Conservation (phyloP, 2,888 invertebrate species). For the Teinopalpus imperialis region DNA sequence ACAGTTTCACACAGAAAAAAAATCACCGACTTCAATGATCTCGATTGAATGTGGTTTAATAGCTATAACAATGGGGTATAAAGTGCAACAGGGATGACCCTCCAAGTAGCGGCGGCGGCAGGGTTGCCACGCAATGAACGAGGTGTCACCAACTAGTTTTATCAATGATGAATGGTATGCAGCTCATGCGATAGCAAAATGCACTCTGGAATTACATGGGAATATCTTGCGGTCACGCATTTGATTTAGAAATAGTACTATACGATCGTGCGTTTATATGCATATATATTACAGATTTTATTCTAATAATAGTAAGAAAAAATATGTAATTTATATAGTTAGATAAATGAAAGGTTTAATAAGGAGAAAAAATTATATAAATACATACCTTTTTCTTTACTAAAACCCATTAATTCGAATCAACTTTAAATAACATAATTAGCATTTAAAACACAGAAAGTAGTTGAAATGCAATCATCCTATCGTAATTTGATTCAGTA, state of each 20-base stretch:
- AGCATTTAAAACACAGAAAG: slow-evolving; percentile 25
- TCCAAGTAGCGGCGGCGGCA: slow-evolving; percentile 17
- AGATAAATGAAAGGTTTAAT: no score
- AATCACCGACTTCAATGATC: background rate
- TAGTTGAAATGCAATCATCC: slow-evolving; percentile 34
- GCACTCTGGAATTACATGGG: slow-evolving; percentile 22
- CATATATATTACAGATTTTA: no score
- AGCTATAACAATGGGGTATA: slow-evolving; percentile 20
- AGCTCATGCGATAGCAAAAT: slow-evolving; percentile 19
- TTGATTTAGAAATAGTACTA: slow-evolving; percentile 4
- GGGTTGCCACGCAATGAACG: slow-evolving; percentile 44
- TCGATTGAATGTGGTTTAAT: slow-evolving; percentile 22
- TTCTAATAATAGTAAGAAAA: no score
- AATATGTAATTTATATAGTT: no score
- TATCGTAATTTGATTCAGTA: slow-evolving; percentile 49
- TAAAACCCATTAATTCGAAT: slow-evolving; percentile 1
- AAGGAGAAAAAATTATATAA: no score
- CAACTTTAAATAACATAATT: slow-evolving; percentile 18
- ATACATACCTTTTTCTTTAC: no score
- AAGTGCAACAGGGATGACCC: slow-evolving; percentile 28
- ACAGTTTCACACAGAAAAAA: background rate
- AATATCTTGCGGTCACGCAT: slow-evolving; percentile 21
- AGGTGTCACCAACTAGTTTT: slow-evolving; percentile 62
- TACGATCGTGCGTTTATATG: background rate
- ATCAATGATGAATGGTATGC: slow-evolving; percentile 60